These are phyloP conservation scores for Bos javanicus DNA, from an alignment of 2,113 vertebrate species.

Conservation along the genomic window DNA sequence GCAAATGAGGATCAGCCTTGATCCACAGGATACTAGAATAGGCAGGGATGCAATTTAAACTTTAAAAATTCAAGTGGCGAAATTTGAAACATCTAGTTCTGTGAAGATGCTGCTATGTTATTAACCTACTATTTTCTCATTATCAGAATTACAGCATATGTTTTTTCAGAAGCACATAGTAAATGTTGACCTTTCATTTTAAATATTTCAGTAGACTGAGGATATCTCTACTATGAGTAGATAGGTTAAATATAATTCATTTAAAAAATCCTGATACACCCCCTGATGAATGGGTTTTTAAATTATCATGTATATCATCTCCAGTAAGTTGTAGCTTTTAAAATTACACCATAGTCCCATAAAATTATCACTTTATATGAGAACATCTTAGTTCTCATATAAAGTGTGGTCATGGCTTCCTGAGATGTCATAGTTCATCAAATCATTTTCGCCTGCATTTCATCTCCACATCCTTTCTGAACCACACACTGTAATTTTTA, in stretches of 20 bases:
- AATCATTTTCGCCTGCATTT: not conserved
- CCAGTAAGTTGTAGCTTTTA: slow-evolving; percentile 28
- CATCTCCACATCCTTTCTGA: slow-evolving; percentile 41
- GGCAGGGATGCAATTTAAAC: slow-evolving; percentile 1
- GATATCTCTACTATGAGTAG: not conserved
- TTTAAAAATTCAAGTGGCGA: slow-evolving; percentile 51
- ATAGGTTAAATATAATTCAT: slow-evolving; percentile 11
- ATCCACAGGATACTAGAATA: slow-evolving; percentile 29
- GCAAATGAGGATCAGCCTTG: slow-evolving; percentile 28
- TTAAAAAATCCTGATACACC: not conserved
- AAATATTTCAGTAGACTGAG: slow-evolving; percentile 6
- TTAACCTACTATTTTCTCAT: slow-evolving; percentile 33
- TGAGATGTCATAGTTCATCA: slow-evolving; percentile 43
- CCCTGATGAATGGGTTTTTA: slow-evolving; percentile 6
- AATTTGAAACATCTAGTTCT: slow-evolving; percentile 50
- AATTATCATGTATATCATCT: slow-evolving; percentile 10
- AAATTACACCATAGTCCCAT: slow-evolving; percentile 23
- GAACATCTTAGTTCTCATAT: slow-evolving; percentile 31
- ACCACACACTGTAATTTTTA: slow-evolving; percentile 58
- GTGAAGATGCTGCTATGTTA: not conserved
- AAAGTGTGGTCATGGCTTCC: slow-evolving; percentile 36
- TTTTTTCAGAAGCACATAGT: not conserved
- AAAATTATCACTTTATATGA: slow-evolving; percentile 51
- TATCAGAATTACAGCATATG: not conserved
- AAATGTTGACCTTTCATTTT: slow-evolving; percentile 14